Evolutionary conservation across 2,113 vertebrate species (phyloP), one percentile per base, ranked within the genome.

Genomic region (Lasiurus cinereus): DNA sequence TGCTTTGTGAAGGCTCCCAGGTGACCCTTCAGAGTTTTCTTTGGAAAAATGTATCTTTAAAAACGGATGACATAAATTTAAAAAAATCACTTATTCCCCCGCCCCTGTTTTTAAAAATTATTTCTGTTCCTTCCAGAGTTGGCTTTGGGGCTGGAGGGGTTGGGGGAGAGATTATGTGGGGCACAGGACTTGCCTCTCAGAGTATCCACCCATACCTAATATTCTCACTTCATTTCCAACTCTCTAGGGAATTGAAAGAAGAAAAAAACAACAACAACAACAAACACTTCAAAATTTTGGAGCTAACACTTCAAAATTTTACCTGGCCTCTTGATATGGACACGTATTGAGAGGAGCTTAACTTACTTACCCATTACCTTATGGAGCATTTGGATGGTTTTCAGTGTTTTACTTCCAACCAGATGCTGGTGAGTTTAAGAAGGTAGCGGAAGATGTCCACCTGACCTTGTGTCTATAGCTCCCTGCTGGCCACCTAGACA

Each of bases 31-130:
- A 8, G 56, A 83, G 5, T 73, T 90, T 46, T 18, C 33, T 85
- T 88, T 77, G 77, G 82, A 85, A 90, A 90, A 80, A 83, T 14
- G 10, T 56, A 48, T 36, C 9, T 6, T 93, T 87, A 43, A 27
- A 31, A 93, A 82, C n/a, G 21, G n/a, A 43, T 84, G 52, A 56
- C 7, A 52, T 59, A 11, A 62, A 62, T 24, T 62, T 27, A 5
- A 62, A 62, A 62, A 4, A 62, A 62, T 12, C 59, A 62, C 22
- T 27, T 27, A 48, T 54, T 46, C 21, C 29, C 33, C n/a, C 21
- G 77, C 43, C 3, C 9, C 22, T 48, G 1, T 72, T 67, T 69
- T 27, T 3, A 56, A 88, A 77, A 72, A n/a, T 73, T 15, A 79
- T 31, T 69, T 76, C 31, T 29, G n/a, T 12, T 64, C 14, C 46